Conservation (phyloP, 2,113 vertebrate species). For the Aspiorhynchus laticeps region DNA sequence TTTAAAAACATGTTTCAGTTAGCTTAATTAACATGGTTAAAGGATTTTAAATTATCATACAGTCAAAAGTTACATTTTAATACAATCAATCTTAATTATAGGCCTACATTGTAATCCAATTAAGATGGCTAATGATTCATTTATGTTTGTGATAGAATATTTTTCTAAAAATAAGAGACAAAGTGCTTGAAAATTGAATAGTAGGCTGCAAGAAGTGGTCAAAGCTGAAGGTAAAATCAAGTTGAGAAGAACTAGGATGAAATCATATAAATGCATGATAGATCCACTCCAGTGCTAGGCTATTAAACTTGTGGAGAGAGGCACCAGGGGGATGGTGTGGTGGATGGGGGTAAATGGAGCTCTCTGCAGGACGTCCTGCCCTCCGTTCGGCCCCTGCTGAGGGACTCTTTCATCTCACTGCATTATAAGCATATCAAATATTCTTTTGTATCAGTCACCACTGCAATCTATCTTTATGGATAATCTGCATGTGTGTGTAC, state of each 20-base stretch:
- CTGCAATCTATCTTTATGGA: slow-evolving; percentile 65
- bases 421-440: slow-evolving; percentile 80
- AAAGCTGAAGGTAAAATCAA: not conserved
- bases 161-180: not conserved
- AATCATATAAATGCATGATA: not conserved
- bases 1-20: not conserved
- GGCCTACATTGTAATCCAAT: not conserved
- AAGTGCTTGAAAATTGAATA: not conserved
- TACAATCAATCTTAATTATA: not conserved
- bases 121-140: not conserved
- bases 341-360: not conserved
- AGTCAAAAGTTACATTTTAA: not conserved
- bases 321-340: not conserved
- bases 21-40: not conserved
- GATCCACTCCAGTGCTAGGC: not conserved
- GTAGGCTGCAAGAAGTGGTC: not conserved
- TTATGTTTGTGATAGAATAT: not conserved
- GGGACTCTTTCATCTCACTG: slow-evolving; percentile 69
- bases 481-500: slow-evolving; percentile 38
- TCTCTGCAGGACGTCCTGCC: slow-evolving; percentile 56
- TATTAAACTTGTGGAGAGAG: not conserved
- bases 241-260: not conserved
- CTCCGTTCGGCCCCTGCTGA: slow-evolving; percentile 61
- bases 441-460: slow-evolving; percentile 72
- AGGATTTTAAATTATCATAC: not conserved